A percentile compares a stretch with the other conserved stretches of the same genome.
These are phyloP conservation scores for Chaetops frenatus DNA, from an alignment of 2,113 vertebrate genomes.

Conservation along the genomic window DNA sequence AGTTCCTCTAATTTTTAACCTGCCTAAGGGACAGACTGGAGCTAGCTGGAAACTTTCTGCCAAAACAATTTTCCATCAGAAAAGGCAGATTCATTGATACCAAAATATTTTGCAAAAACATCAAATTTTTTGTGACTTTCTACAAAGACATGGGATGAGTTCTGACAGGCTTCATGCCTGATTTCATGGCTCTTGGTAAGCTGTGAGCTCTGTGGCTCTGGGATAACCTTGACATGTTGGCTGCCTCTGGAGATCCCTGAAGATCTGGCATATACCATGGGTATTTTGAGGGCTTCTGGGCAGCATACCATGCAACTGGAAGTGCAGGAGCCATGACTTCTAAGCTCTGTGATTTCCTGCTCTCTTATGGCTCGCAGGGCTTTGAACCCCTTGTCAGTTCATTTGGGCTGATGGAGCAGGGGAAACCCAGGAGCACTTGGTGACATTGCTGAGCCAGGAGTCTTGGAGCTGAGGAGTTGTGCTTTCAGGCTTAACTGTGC, in stretches of 20 bases:
- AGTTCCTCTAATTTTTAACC: not conserved
- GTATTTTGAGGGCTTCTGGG: not conserved
- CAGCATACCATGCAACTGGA: not conserved
- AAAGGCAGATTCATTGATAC: slow-evolving; percentile 13
- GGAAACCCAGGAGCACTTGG: not conserved
- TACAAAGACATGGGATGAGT: not conserved
- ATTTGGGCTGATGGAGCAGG: not conserved
- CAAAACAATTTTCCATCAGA: slow-evolving; percentile 30
- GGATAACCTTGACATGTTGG: not conserved
- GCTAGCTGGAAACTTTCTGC: not conserved
- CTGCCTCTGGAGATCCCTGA: not conserved
- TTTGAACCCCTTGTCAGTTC: not conserved
- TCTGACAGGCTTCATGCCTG: slow-evolving; percentile 38
- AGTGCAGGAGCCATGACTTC: not conserved
- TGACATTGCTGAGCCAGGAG: not conserved
- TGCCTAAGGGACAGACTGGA: not conserved
- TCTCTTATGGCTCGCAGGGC: not conserved
- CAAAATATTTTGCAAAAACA: not conserved
- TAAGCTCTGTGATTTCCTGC: not conserved
- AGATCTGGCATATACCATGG: not conserved
- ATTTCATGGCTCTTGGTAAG: not conserved
- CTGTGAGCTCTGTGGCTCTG: not conserved
- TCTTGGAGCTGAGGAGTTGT: not conserved
- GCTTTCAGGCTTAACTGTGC: not conserved
- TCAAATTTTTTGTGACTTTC: not conserved